These are phyloP conservation scores for Odontesthes bonariensis DNA, from an alignment of 2,113 vertebrate species.

Conservation along the genomic window DNA sequence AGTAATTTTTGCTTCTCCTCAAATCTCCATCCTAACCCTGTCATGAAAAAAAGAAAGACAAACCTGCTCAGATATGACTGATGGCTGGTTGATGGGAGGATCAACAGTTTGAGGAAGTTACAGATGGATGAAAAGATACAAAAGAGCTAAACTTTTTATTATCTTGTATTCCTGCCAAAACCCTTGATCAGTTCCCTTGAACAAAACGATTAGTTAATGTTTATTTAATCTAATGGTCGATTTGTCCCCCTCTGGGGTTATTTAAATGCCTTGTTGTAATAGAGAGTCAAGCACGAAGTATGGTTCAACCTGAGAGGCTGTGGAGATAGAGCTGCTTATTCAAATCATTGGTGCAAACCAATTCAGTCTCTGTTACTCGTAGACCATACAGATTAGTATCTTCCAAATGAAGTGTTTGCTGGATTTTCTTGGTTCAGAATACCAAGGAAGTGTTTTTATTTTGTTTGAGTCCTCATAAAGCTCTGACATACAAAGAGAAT, in stretches of 20 bases:
- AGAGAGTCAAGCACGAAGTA: not conserved
- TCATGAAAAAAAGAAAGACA: too few species aligned
- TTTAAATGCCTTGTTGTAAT: conserved; percentile 15
- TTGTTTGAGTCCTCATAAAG: not conserved
- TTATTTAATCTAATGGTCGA: conserved; percentile 28
- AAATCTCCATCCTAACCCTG: too few species aligned
- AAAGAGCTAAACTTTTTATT: not conserved
- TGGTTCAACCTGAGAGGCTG: conserved; percentile 17
- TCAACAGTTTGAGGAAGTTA: too few species aligned
- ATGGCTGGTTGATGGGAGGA: too few species aligned
- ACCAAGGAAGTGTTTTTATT: not conserved
- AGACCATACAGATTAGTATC: not conserved
- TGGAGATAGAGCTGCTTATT: conserved; percentile 10
- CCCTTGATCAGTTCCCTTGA: conserved; percentile 5
- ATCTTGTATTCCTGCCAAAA: not conserved
- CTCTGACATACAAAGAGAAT: too few species aligned
- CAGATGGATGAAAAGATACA: not conserved
- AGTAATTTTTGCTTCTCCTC: too few species aligned
- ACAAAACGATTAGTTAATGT: conserved; percentile 29
- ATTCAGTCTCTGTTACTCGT: not conserved
- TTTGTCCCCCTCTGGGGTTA: conserved; percentile 25
- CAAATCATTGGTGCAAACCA: conserved; percentile 14
- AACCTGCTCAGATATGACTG: too few species aligned
- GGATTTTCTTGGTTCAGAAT: not conserved
- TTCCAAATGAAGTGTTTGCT: not conserved